Evolutionary conservation across 2,797 vertebrate genomes (phyloP), one percentile per base, ranked within the genome.

Genomic region (Notolabrus celidotus): DNA sequence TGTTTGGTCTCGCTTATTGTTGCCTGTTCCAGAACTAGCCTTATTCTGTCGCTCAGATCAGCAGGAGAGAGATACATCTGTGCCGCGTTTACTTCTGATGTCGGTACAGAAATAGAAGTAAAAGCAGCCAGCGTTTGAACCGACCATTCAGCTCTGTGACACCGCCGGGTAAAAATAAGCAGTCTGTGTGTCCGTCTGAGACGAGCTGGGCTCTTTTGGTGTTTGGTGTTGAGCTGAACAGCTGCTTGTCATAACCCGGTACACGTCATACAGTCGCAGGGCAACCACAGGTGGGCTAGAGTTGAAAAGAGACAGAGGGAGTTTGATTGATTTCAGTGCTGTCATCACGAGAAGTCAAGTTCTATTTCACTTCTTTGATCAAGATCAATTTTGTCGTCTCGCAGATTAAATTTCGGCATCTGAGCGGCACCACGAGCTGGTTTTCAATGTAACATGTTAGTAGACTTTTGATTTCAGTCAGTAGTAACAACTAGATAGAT

Each of bases 41-140:
- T 86, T 89, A 91, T 91, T 91, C 88, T 91, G 90, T 91, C 88
- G 84, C 86, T 91, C 91, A 79, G 80, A 88, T 88, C 88, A 76
- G 83, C 83, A 68, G 86, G 83, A 83, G 77, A 71, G 80, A 70
- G 60, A 59, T 87, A 71, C 88, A 88, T 89, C 87, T 87, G 90
- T 77, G 84, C 79, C 46, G 19, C 14, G 38, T 67, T 79, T 8
- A 57, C 76, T 67, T 88, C 78, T 89, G 88, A 89, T 83, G 79
- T 80, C 66, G 22, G 53, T 39, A 67, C 84, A 79, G 74, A 89
- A 91, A 89, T 87, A 92, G 87, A 86, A 60, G 74, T 50, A 79
- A 85, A 78, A 25, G 74, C 81, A 80, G 65, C 5, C 17, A 11
- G 20, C n/a, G 75, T 88, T 87, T 89, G 80, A 88, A 80, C 57